phyloP scores from a whole-genome alignment of 2,113 vertebrate genomes.

The Eptatretus burgeri region DNA sequence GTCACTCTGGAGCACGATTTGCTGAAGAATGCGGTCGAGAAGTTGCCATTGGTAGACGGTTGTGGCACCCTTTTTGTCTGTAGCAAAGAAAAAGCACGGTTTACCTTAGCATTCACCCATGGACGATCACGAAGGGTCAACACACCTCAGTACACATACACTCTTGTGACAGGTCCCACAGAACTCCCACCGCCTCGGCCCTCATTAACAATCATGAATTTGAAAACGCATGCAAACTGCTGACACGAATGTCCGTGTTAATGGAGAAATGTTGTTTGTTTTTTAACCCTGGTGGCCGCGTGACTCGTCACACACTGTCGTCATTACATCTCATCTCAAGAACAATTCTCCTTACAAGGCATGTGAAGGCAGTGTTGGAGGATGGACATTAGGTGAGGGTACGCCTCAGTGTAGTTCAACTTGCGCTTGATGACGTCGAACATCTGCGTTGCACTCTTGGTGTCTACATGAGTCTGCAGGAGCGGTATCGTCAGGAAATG shows the following conservation, averaged over 20 bases:
- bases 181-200: neutral
- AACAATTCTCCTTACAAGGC: conserved; percentile 38
- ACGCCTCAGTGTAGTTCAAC: conserved; percentile 62
- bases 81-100: conserved; percentile 5
- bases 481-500: no score
- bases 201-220: neutral
- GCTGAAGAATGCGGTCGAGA: conserved; percentile 72
- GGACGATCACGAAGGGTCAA: no score
- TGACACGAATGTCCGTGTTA: neutral
- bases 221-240: neutral
- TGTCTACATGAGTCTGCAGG: conserved; percentile 52
- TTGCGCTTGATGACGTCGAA: conserved; percentile 80
- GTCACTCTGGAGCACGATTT: conserved; percentile 78
- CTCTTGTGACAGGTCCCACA: neutral
- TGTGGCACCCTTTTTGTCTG: conserved; percentile 52
- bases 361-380: conserved; percentile 84
- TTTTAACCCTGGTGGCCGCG: no score
- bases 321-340: no score
- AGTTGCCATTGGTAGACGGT: conserved; percentile 76
- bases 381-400: conserved; percentile 72
- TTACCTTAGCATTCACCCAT: no score
- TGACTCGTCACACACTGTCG: no score
- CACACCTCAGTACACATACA: neutral
- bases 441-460: conserved; percentile 79
- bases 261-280: no score